Base-by-base conservation (phyloP, 2,888 invertebrate genomes). In the Rhagium mordax region DNA sequence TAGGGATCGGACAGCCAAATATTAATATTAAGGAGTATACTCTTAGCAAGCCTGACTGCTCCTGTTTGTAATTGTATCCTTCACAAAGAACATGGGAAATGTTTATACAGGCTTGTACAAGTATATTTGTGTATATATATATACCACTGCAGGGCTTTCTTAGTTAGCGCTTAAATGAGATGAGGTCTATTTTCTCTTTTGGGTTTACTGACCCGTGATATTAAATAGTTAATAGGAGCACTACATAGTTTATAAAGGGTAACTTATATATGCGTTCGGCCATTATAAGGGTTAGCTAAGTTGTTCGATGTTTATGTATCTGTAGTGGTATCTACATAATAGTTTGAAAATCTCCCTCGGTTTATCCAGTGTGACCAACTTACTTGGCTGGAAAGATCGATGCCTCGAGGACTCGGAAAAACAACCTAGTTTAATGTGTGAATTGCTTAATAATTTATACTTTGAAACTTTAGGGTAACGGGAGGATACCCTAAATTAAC, bases 151-250 rank as follows among this genome's bases (percentile, higher is more conserved):
- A 48, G 27, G 49, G 13, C 15, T 49, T 27, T 61, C 61, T 64
- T 64, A 49, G 18, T 64, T 49, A 16, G 16, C 62, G 47, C 48
- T 27, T 47, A 51, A 64, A 64, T 18, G 49, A 24, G 64, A 64
- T 21, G 24, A 15, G 49, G 64, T 8, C 48, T 27, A 49, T 27
- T 49, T 64, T 64, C 49, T 48, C 64, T 64, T 27, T 64, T 51
- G 49, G 51, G 24, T 64, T 64, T 64, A 64, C 48, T 51, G 64
- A 18, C 51, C 64, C 64, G 16, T 51, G 48, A 15, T 48, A 64
- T 64, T 64, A 64, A 64, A 64, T 64, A 64, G 64, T 51, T 49
- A 64, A 64, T 64, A 64, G 27, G 24, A 49, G 47, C 49, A 16
- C 64, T 49, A 16, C 21, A 49, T 27, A 49, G 29, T 64, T 64